Conservation (phyloP, 2,113 vertebrate genomes). For the Drymodes brunneopygia region DNA sequence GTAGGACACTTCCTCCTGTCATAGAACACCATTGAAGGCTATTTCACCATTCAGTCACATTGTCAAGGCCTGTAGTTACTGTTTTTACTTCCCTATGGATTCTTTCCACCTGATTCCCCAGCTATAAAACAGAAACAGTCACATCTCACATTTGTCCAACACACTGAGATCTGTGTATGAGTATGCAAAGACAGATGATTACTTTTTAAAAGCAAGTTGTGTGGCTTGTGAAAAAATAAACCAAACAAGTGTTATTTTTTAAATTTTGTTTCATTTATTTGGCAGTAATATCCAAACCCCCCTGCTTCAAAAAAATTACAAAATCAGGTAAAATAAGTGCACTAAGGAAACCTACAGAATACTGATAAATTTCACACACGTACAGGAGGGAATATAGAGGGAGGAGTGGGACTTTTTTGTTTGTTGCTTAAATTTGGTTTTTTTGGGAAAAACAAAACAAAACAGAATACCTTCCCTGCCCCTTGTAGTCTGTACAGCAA, state of each 20-base stretch:
- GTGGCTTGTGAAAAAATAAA: not conserved
- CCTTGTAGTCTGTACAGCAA: slow-evolving; percentile 6
- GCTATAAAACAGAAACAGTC: not conserved
- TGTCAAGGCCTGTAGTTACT: not conserved
- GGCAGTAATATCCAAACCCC: slow-evolving; percentile 70
- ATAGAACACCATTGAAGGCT: not conserved
- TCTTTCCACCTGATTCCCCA: not conserved
- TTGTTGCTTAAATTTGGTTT: slow-evolving; percentile 45
- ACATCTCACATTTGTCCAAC: not conserved
- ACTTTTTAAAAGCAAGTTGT: not conserved
- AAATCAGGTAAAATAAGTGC: slow-evolving; percentile 77
- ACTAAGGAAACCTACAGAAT: slow-evolving; percentile 74
- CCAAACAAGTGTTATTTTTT: not conserved
- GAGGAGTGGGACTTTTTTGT: slow-evolving; percentile 2
- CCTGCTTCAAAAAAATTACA: slow-evolving; percentile 66
- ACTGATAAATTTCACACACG: slow-evolving; percentile 66
- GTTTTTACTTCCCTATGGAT: not conserved
- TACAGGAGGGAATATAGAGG: slow-evolving; percentile 57
- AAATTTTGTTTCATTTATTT: slow-evolving; percentile 73
- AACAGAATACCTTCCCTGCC: not conserved
- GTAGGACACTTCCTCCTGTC: not conserved
- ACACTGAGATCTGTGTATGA: not conserved
- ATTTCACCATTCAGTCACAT: not conserved
- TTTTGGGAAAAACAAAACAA: not conserved
- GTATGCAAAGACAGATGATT: not conserved